A percentile compares a stretch with the other conserved stretches of the same genome.
phyloP scores from a whole-genome alignment of 2,888 invertebrate species.

The Cyclophora albipunctata region DNA sequence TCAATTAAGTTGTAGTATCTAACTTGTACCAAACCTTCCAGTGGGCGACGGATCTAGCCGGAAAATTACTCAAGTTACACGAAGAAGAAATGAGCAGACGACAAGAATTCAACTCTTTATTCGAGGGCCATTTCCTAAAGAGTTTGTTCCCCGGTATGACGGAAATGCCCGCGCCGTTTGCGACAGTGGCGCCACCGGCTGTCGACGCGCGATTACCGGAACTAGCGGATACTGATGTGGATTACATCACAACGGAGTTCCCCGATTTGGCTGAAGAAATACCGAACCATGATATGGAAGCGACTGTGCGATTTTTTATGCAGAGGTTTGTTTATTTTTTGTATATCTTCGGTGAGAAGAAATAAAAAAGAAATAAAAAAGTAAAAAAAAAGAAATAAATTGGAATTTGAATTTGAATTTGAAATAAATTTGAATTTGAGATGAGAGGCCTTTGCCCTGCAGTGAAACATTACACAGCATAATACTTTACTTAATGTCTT shows the following conservation, averaged over 20 bases:
- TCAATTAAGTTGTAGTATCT: too few relatives aligned
- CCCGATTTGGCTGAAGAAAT: slow-evolving; percentile 81
- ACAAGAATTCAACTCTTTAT: slow-evolving; percentile 83
- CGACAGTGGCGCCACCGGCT: slow-evolving; percentile 84
- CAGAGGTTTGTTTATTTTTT: slow-evolving; percentile 59
- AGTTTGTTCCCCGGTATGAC: slow-evolving; percentile 93
- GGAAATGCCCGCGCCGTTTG: slow-evolving; percentile 89
- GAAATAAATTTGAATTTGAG: too few relatives aligned
- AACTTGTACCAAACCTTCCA: slow-evolving; percentile 35
- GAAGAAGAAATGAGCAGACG: slow-evolving; percentile 87
- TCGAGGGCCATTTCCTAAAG: slow-evolving; percentile 89
- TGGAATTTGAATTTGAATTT: too few relatives aligned
- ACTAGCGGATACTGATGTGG: slow-evolving; percentile 77
- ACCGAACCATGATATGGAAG: slow-evolving; percentile 80
- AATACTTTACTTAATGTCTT: too few relatives aligned
- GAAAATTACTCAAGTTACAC: slow-evolving; percentile 85
- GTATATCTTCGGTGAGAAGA: background rate
- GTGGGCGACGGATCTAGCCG: slow-evolving; percentile 90
- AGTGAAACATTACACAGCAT: too few relatives aligned
- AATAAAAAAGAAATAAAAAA: too few relatives aligned
- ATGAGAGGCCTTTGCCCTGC: background rate
- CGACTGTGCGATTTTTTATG: slow-evolving; percentile 82
- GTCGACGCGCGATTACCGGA: slow-evolving; percentile 84
- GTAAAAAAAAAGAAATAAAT: too few relatives aligned
- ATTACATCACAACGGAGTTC: slow-evolving; percentile 77